Evolutionary conservation across 2,113 vertebrate species (phyloP).

Genomic region (Mobula birostris): DNA sequence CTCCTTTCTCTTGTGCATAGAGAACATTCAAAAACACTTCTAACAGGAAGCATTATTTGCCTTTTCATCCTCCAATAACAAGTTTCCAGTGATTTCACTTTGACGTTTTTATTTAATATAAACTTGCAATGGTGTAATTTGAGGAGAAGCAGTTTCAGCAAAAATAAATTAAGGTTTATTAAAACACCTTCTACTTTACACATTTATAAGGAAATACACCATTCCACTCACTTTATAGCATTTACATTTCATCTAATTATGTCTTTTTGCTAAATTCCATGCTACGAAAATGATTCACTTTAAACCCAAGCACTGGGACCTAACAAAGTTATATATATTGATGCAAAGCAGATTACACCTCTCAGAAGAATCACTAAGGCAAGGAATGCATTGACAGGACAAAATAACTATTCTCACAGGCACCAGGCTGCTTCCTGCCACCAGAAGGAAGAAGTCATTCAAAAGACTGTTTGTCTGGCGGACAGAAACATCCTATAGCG

Average conservation of each 20-base stretch:
- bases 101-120: neutral
- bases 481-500: neutral
- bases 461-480: neutral
- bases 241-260: neutral
- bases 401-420: conserved; percentile 30
- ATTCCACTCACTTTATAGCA: neutral
- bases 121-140: neutral
- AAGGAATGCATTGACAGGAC: neutral
- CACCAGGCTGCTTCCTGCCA: conserved; percentile 21
- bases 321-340: neutral
- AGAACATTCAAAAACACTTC: neutral
- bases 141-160: neutral
- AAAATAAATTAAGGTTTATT: neutral
- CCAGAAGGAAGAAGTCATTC: conserved; percentile 26
- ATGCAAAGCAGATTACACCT: neutral
- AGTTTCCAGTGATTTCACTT: neutral
- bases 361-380: neutral
- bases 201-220: neutral
- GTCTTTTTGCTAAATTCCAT: neutral
- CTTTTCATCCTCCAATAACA: neutral
- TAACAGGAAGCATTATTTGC: neutral
- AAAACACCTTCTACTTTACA: neutral
- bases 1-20: neutral
- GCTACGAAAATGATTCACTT: neutral
- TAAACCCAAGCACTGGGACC: neutral